These are phyloP conservation scores for Cariama cristata DNA, from an alignment of 2,113 vertebrate genomes.

Conservation along the genomic window DNA sequence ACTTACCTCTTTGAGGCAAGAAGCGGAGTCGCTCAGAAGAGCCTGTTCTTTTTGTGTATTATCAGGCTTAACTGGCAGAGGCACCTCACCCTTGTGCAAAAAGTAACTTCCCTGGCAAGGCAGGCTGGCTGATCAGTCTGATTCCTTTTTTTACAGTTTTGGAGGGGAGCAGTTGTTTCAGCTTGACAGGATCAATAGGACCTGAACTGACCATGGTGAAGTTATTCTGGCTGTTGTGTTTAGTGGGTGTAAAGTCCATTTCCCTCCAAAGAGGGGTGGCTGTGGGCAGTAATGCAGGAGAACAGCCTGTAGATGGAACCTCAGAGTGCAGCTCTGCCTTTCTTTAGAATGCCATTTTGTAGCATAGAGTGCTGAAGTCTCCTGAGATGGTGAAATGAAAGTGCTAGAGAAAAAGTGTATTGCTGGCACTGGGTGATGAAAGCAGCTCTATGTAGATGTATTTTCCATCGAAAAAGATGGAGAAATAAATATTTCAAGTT, in stretches of 20 bases:
- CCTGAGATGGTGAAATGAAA: background rate
- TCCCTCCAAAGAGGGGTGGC: background rate
- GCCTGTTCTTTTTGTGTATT: background rate
- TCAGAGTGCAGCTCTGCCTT: background rate
- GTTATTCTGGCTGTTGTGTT: background rate
- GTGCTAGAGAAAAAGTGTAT: background rate
- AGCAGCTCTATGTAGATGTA: background rate
- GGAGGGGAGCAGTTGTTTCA: background rate
- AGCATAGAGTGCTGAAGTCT: background rate
- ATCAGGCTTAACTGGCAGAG: background rate
- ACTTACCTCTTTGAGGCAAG: background rate
- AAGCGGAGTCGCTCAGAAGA: background rate
- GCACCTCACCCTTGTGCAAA: background rate
- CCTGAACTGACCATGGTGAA: background rate
- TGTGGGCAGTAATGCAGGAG: accelerated
- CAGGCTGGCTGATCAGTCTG: background rate
- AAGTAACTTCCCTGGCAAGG: background rate
- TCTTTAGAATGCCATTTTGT: background rate
- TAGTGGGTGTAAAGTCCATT: background rate
- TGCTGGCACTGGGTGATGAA: background rate
- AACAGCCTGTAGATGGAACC: background rate
- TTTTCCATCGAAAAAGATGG: background rate
- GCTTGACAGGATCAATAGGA: background rate
- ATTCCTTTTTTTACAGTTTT: background rate
- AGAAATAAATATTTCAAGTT: background rate